phyloP scores from a whole-genome alignment of 2,888 invertebrate genomes.

The Meiosimyza platycephala region DNA sequence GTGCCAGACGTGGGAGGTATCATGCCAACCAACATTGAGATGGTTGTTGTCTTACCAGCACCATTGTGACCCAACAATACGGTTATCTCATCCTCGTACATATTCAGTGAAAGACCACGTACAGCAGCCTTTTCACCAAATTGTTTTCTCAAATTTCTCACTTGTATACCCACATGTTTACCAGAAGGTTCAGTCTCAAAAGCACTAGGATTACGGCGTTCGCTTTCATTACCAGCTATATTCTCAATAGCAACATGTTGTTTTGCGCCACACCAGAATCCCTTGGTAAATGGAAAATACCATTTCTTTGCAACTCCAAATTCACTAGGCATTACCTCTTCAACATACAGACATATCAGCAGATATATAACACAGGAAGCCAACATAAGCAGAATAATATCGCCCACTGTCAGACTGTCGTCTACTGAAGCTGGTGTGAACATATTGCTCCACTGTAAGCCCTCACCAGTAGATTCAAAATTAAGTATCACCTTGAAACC shows the following conservation, averaged over 20 bases:
- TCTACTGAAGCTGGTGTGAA: constrained; percentile 73
- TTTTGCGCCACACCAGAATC: constrained; percentile 67
- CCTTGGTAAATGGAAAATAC: constrained; percentile 76
- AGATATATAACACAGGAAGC: constrained; percentile 69
- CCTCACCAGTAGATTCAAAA: constrained; percentile 75
- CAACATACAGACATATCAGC: constrained; percentile 82
- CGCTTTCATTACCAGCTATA: constrained; percentile 28
- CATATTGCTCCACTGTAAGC: constrained; percentile 69
- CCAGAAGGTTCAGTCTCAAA: constrained; percentile 55
- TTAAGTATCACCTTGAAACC: constrained; percentile 79
- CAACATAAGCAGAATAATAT: constrained; percentile 77
- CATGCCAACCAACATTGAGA: constrained; percentile 88
- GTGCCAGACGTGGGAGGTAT: constrained; percentile 74
- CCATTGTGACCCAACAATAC: constrained; percentile 81
- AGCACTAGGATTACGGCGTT: background rate
- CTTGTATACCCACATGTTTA: constrained; percentile 67
- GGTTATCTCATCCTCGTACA: constrained; percentile 89
- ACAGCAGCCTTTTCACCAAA: constrained; percentile 72
- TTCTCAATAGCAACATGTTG: constrained; percentile 5
- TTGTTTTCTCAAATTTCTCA: constrained; percentile 73
- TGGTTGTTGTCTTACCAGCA: constrained; percentile 91
- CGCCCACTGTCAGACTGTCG: constrained; percentile 75
- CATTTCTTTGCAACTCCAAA: constrained; percentile 83
- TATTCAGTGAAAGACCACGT: constrained; percentile 76
- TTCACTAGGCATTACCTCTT: constrained; percentile 85